These are phyloP conservation scores for Lepidocyrtinus sp. DNA, from an alignment of 2,888 invertebrate genomes.

Conservation along the genomic window DNA sequence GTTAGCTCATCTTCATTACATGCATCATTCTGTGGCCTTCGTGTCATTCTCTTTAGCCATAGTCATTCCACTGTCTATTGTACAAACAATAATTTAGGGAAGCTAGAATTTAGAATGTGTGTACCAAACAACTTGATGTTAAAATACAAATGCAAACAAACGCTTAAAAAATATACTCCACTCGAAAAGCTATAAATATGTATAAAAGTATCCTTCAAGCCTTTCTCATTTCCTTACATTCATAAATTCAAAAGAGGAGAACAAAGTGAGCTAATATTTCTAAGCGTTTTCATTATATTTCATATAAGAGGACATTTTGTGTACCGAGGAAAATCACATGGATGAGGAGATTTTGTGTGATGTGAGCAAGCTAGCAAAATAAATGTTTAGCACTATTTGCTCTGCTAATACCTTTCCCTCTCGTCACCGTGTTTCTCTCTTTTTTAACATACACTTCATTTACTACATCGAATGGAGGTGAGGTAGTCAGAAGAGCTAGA, in stretches of 20 bases:
- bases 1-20: background rate
- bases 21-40: background rate
- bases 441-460: conserved; percentile 20
- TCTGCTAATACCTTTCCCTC: conserved; percentile 19
- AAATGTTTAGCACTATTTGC: conserved; percentile 35
- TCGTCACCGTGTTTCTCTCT: conserved; percentile 5
- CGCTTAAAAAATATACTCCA: background rate
- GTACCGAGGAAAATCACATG: conserved; percentile 29
- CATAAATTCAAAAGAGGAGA: background rate
- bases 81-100: background rate
- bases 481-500: background rate
- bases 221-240: background rate
- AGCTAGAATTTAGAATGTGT: background rate
- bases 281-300: background rate
- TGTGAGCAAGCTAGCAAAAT: conserved; percentile 26
- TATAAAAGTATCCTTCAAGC: background rate
- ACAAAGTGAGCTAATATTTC: background rate
- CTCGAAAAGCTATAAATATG: background rate
- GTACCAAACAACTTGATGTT: background rate
- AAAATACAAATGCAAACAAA: background rate
- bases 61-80: background rate
- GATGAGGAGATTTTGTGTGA: conserved; percentile 19
- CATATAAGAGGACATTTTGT: background rate
- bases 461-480: background rate
- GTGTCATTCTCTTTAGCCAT: background rate